Evolutionary conservation across 2,888 invertebrate species (phyloP).

Genomic region (Trisateles emortualis): DNA sequence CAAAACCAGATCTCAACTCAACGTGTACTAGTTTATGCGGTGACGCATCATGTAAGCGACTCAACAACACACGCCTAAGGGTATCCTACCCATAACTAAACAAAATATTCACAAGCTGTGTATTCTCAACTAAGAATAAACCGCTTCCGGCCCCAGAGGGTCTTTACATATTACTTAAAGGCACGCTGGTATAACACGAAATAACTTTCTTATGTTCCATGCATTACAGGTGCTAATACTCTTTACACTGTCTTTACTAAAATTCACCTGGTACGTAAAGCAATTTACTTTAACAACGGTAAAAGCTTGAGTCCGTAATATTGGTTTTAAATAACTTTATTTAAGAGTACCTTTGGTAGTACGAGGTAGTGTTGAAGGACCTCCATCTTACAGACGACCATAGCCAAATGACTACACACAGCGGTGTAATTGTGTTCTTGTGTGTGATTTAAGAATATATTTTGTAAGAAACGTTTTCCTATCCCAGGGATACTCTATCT

Average conservation of each 20-base stretch:
- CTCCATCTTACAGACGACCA: too few relatives aligned
- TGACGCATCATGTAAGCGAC: too few relatives aligned
- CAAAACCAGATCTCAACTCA: too few relatives aligned
- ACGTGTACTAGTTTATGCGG: too few relatives aligned
- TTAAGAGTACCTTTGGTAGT: too few relatives aligned
- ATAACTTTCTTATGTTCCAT: neutral
- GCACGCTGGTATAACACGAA: neutral
- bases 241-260: conserved; percentile 1
- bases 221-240: neutral
- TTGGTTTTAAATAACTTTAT: too few relatives aligned
- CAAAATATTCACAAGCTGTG: conserved; percentile 1
- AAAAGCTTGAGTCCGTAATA: neutral
- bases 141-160: neutral
- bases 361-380: too few relatives aligned
- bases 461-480: too few relatives aligned
- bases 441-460: too few relatives aligned
- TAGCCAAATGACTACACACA: too few relatives aligned
- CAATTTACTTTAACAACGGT: neutral
- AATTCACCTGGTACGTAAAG: neutral
- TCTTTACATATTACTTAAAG: conserved; percentile 1
- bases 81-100: neutral
- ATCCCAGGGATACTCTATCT: too few relatives aligned
- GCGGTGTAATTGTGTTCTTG: too few relatives aligned
- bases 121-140: conserved; percentile 8
- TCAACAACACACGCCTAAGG: neutral